Evolutionary conservation across 2,113 vertebrate species (phyloP).

Genomic region (Mixornis gularis): DNA sequence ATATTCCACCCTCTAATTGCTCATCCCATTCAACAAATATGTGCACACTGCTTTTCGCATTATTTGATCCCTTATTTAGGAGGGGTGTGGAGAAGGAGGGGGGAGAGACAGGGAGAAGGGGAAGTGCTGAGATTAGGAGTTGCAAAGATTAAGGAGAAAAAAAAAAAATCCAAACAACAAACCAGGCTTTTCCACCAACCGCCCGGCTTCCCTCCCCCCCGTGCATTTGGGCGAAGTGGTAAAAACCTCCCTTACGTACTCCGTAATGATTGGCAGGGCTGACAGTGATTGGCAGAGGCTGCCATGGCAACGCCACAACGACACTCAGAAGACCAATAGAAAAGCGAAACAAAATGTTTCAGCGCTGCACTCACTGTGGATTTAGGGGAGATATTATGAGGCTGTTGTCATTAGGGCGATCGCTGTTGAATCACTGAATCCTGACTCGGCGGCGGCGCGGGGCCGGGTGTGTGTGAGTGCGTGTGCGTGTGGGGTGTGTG

Average conservation of each 20-base stretch:
- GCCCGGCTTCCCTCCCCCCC: conserved; percentile 62
- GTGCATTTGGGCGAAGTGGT: conserved; percentile 85
- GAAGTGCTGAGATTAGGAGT: conserved; percentile 89
- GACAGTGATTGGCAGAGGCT: conserved; percentile 99
- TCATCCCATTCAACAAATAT: conserved; percentile 90
- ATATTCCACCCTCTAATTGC: conserved; percentile 91
- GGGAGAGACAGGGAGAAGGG: conserved; percentile 61
- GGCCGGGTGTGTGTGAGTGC: conserved; percentile 58
- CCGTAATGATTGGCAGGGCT: conserved; percentile 99
- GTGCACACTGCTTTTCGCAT: conserved; percentile 81
- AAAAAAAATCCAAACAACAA: conserved; percentile 70
- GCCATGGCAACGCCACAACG: conserved; percentile 98
- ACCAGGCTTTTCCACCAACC: conserved; percentile 50
- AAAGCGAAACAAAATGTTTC: conserved; percentile 99
- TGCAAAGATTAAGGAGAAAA: conserved; percentile 69
- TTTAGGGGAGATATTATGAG: conserved; percentile 99
- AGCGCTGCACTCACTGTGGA: conserved; percentile 99
- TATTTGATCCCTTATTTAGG: conserved; percentile 83
- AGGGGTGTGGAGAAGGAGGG: conserved; percentile 58
- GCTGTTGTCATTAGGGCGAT: conserved; percentile 98
- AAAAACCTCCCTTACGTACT: conserved; percentile 96
- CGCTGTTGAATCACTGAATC: conserved; percentile 97
- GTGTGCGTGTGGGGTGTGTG: conserved; percentile 43
- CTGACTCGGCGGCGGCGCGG: conserved; percentile 80
- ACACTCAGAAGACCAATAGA: conserved; percentile 99